These are phyloP conservation scores for Silurus asotus DNA, from an alignment of 2,113 vertebrate genomes.

Conservation along the genomic window DNA sequence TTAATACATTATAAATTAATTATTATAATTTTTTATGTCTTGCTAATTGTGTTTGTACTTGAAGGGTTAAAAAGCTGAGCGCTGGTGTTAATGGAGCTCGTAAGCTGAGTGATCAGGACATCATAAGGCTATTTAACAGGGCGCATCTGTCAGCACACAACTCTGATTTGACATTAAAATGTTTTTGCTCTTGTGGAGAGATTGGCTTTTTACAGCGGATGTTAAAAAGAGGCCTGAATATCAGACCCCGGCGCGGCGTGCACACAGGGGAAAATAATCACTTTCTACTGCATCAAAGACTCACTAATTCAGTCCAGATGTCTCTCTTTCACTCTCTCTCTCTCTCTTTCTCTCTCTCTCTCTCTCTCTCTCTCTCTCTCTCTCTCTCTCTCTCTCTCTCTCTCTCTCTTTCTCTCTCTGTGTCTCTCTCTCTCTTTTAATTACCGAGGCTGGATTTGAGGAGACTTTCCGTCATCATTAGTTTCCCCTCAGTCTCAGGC, in stretches of 20 bases:
- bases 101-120: conserved; percentile 9
- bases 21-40: no score
- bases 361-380: not conserved
- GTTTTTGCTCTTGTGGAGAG: conserved; percentile 10
- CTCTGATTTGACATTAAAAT: conserved; percentile 34
- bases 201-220: conserved; percentile 25
- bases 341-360: no score
- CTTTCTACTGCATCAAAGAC: conserved; percentile 88
- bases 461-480: conserved; percentile 81
- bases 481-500: conserved; percentile 60
- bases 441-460: conserved; percentile 80
- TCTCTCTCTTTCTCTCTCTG: conserved; percentile 3
- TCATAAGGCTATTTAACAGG: conserved; percentile 4
- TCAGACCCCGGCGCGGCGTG: conserved; percentile 8
- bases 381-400: not conserved
- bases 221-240: conserved; percentile 8
- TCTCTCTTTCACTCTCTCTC: not conserved
- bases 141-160: not conserved
- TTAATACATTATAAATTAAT: not conserved
- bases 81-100: conserved; percentile 24
- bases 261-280: conserved; percentile 75
- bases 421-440: conserved; percentile 79
- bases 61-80: not conserved
- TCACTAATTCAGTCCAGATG: conserved; percentile 70
- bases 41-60: not conserved